Base-by-base conservation (phyloP, 64 coral and sea anemone genomes). In the Trachythela sp. region DNA sequence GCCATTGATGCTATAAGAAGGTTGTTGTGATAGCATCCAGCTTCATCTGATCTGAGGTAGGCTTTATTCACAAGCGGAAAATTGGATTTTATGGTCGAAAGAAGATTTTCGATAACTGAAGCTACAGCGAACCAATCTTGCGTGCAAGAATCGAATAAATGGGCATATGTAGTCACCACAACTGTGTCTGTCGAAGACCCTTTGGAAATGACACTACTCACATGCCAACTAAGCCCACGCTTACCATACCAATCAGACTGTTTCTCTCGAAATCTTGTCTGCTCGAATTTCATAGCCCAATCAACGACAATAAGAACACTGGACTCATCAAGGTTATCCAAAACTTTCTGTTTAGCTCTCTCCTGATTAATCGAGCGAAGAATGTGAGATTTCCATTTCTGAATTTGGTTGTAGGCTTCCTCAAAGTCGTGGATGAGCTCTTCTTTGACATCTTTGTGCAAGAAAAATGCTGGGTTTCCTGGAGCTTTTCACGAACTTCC, bases 201-300 rank as follows among this genome's bases (percentile, higher is more conserved):
- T 6, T 39, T 59, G 30, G 5, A 68, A 68, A 24, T 48, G 10
- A 90, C 76, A 32, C 76, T 90, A 36, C 76, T 84, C 2, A 84
- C 48, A 33, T 90, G 88, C 88, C 88, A 90, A 29, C 43, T 90
- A 7, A 90, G 49, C 6, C 88, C 88, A 0, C 88, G 68, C 48
- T 89, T 89, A 3, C 64, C 70, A 9, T 77, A 89, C 88, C 88
- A 89, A 43, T 89, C 88, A 29, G 88, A 89, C 68, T 89, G 88
- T 80, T 89, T 89, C 9, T 89, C 88, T 0, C 88, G 68, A 33
- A 49, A 89, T 48, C 77, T 72, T 45, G 75, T 4, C 70, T 89
- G 88, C 48, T 48, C 22, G 50, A 89, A 83, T 22, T 83, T 89
- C 88, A 89, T 89, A 20, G 70, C 88, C 88, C 43, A 83, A n/a